Conservation (phyloP, 1,140 invertebrate species). For the Pteromalus puparum region DNA sequence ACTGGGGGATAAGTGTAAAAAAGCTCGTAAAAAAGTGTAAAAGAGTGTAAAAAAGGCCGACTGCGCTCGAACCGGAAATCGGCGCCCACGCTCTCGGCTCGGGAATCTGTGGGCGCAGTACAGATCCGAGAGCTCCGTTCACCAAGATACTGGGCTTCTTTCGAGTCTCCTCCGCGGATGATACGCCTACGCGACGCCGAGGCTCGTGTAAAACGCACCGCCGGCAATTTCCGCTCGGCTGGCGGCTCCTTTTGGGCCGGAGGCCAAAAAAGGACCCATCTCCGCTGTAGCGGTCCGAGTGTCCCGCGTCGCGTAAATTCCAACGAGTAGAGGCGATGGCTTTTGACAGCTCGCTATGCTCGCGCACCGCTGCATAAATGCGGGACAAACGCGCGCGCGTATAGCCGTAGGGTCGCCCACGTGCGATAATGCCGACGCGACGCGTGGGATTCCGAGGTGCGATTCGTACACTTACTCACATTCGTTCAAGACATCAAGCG, state of each 20-base stretch:
- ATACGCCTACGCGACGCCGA: not conserved
- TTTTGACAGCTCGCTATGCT: too few species aligned
- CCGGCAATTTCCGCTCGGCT: too few species aligned
- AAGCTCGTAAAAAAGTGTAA: too few species aligned
- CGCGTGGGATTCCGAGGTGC: slow-evolving; percentile 28
- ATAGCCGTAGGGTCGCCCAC: slow-evolving; percentile 10
- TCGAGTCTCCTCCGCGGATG: not conserved
- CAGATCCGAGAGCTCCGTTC: slow-evolving; percentile 49
- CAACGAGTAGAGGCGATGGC: too few species aligned
- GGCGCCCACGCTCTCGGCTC: slow-evolving; percentile 44
- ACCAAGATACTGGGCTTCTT: not conserved
- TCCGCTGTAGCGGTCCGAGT: too few species aligned
- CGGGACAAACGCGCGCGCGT: not conserved
- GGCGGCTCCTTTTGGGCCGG: too few species aligned
- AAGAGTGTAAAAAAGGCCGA: slow-evolving; percentile 50
- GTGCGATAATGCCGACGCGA: slow-evolving; percentile 6
- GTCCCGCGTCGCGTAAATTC: too few species aligned
- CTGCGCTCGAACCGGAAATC: slow-evolving; percentile 33
- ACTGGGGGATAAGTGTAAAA: slow-evolving; percentile 37
- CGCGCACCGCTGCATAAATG: too few species aligned
- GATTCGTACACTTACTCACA: slow-evolving; percentile 17
- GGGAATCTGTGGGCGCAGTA: slow-evolving; percentile 50
- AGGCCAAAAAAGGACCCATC: too few species aligned
- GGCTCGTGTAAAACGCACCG: too few species aligned
- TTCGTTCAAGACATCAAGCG: too few species aligned